Base-by-base conservation (phyloP, 2,113 vertebrate genomes). In the Oreotrochilus melanogaster region DNA sequence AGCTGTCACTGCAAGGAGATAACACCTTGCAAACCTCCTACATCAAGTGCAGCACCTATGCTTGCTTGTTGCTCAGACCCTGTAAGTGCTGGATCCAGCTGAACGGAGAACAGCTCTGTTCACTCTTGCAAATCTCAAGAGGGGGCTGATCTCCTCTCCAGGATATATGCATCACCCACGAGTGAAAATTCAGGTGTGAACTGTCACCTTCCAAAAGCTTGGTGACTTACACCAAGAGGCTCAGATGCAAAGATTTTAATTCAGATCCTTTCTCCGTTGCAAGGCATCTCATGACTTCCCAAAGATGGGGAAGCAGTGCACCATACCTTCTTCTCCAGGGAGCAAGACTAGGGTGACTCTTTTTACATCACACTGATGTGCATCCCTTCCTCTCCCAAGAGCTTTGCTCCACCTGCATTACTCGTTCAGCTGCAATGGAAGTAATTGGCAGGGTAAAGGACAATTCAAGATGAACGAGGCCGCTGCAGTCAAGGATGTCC, bases 361-460 rank as follows among this genome's bases (percentile, higher is more conserved):
- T 89, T 72, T 72, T 39, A 35, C 47, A 50, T 43, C 19, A 1
- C 7, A 57, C 0, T 30, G 65, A 78, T 65, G 83, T 2, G 0
- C 53, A 85, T 79, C 70, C 58, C n/a, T 91, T 74, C 58, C 67
- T 60, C 71, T 89, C 82, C 74, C 10, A 48, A 33, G 47, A 73
- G 87, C 88, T 62, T 79, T 50, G 69, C 75, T 94, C 85, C 92
- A 45, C 91, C 47, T 86, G 74, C 78, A 18, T 85, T 39, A 73
- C 47, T 89, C 94, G 47, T 71, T 90, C 65, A 58, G 18, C 87
- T 86, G 91, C 70, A 89, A 39, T 24, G 81, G 76, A 89, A 92
- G 86, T 31, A 79, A 95, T 11, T 73, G 88, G 84, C 86, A 92
- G 91, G 64, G 72, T 62, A 94, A 92, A 89, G 92, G 90, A 93